These are phyloP conservation scores for Pandemis cinnamomeana DNA, from an alignment of 2,888 invertebrate species.

Conservation along the genomic window DNA sequence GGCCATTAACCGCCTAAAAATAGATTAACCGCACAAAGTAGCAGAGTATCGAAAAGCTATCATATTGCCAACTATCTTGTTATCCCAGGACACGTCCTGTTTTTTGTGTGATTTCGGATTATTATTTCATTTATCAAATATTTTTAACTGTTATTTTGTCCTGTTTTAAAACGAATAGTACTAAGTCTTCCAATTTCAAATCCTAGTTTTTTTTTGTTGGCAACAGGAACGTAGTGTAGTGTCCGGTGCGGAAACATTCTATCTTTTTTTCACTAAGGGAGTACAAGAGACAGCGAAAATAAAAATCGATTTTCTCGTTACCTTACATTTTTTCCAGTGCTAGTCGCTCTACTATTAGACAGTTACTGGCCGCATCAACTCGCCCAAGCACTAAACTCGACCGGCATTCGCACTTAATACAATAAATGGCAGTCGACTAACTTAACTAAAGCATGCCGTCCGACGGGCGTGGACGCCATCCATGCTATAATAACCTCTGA, in stretches of 20 bases:
- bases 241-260: too few species aligned
- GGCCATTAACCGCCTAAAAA: constrained; percentile 6
- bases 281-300: neutral
- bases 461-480: constrained; percentile 39
- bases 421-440: constrained; percentile 62
- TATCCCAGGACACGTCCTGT: too few species aligned
- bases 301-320: too few species aligned
- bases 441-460: constrained; percentile 42
- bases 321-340: neutral
- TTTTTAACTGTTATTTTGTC: too few species aligned
- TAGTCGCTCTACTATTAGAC: constrained; percentile 16
- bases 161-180: too few species aligned
- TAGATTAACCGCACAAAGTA: neutral
- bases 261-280: too few species aligned
- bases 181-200: too few species aligned
- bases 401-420: constrained; percentile 43
- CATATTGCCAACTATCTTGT: too few species aligned
- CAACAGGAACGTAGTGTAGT: too few species aligned
- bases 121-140: too few species aligned
- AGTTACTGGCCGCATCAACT: constrained; percentile 15
- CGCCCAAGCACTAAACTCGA: constrained; percentile 25
- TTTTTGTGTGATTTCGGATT: too few species aligned
- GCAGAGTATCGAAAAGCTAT: neutral
- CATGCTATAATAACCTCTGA: neutral
- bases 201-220: too few species aligned